Base-by-base conservation (phyloP, 1,140 invertebrate species). In the Drosophila takahashii region DNA sequence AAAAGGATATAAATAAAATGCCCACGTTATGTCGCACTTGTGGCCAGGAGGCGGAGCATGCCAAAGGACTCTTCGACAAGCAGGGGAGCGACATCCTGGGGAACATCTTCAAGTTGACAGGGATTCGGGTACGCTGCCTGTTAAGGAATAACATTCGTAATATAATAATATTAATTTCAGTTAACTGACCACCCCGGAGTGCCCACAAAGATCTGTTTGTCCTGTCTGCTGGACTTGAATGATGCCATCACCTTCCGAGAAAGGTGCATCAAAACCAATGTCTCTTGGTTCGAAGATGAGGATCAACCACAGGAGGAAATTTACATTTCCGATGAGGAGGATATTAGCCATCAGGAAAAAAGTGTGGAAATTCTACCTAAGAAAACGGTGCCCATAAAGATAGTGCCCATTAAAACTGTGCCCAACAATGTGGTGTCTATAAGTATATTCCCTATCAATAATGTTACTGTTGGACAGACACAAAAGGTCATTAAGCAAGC, bases 171-270 rank as follows among this genome's bases (percentile, higher is more conserved):
- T 27, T 3, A 1, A 7, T 75, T 67, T 2, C 10, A 77, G 74
- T 15, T 77, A 6, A 61, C 22, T 11, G 6, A 45, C 0, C 2
- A 36, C 1, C 5, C 8, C 0, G 45, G 39, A 13, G 39, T 59
- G 11, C 79, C 79, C 1, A 8, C 13, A 3, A 27, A 18, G 8
- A 83, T 83, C 37, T 83, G 79, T 6, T 13, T 36, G 3, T 48
- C 47, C 8, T 83, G 79, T n/a, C 8, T 50, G 37, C 29, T 61
- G 9, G 27, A 81, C 3, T 64, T 81, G 9, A 56, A 81, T 8
- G 34, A 62, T n/a, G 78, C 78, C 18, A 48, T 72, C 6, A 34
- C 42, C 4, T 80, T 81, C 29, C 53, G 77, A n/a, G 37, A 64
- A 6, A 77, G 42, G 4, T 81, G 78, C 15, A 53, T 81, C 5